These are phyloP conservation scores for Thalpophila matura DNA, from an alignment of 2,888 invertebrate genomes.

Conservation along the genomic window DNA sequence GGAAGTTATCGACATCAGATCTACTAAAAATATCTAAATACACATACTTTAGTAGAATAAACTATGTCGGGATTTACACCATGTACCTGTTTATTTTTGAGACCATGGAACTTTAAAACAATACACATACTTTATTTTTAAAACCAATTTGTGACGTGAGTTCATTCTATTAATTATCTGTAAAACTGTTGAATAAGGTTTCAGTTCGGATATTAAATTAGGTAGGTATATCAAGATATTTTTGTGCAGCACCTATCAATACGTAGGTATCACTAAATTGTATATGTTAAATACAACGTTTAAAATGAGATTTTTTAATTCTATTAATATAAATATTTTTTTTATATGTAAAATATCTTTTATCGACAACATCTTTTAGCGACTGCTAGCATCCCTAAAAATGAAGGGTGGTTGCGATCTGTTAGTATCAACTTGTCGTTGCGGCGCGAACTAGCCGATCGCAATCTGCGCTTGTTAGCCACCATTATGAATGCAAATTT, in stretches of 20 bases:
- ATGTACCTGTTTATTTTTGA: too few relatives aligned
- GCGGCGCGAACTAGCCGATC: conserved; percentile 83
- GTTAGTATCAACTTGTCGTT: conserved; percentile 81
- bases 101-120: too few relatives aligned
- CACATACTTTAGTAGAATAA: too few relatives aligned
- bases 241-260: too few relatives aligned
- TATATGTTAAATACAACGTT: too few relatives aligned
- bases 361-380: conserved; percentile 63
- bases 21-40: too few relatives aligned
- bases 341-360: background rate
- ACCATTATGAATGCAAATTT: conserved; percentile 87
- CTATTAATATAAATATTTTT: background rate
- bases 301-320: too few relatives aligned
- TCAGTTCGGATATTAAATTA: background rate
- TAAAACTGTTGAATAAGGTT: background rate
- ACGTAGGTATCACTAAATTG: too few relatives aligned
- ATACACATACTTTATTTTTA: too few relatives aligned
- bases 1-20: too few relatives aligned
- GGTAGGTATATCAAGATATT: background rate
- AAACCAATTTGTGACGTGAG: background rate
- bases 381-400: conserved; percentile 63
- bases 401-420: conserved; percentile 69
- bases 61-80: too few relatives aligned
- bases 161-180: background rate
- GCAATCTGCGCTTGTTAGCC: conserved; percentile 85